Evolutionary conservation across 2,888 invertebrate genomes (phyloP), one percentile per base, ranked within the genome.

Genomic region (Phytoseiulus persimilis): DNA sequence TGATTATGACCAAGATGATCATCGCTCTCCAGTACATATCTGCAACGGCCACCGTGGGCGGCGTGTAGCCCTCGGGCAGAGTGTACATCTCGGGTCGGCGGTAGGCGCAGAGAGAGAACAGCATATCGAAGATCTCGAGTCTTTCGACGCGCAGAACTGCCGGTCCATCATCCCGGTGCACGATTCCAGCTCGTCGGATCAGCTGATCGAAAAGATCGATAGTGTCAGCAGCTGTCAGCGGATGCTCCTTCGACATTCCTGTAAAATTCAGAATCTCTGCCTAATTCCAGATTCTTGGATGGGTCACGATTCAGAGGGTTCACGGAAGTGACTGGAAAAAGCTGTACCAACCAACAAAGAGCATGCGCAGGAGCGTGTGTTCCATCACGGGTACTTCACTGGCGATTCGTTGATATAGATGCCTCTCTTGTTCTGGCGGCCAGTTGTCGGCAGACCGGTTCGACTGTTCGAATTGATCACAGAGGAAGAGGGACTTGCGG

Each of bases 1-100:
- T 95, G 91, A 98, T 93, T 93, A 98, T 96, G 83, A 97, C 93
- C 91, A 98, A 94, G 92, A 97, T 95, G 83, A 95, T 94, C 98
- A 98, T 98, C 32, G 96, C 96, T 93, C 97, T 97, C 98, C 98
- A 98, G 93, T 98, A 98, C 90, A 96, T 94, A 90, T 95, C 95
- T n/a, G 96, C 95, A 92, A 98, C 97, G 0, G 97, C 98, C 92
- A 98, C 93, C 91, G 95, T 95, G 0, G 98, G 98, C 0, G 98
- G 95, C n/a, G 94, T 94, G 92, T 96, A 96, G 14, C 96, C 96
- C 28, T 95, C 93, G 0, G 98, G 98, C 90, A 98, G 94, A 5
- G 95, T 95, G 91, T 98, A 97, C 92, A 97, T 97, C 91, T 98
- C 98, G 0, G 98, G 98, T 92, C 97, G 96, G 92, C 96, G 95